Base-by-base conservation (phyloP, 2,888 invertebrate genomes). In the Escarpia spicata region DNA sequence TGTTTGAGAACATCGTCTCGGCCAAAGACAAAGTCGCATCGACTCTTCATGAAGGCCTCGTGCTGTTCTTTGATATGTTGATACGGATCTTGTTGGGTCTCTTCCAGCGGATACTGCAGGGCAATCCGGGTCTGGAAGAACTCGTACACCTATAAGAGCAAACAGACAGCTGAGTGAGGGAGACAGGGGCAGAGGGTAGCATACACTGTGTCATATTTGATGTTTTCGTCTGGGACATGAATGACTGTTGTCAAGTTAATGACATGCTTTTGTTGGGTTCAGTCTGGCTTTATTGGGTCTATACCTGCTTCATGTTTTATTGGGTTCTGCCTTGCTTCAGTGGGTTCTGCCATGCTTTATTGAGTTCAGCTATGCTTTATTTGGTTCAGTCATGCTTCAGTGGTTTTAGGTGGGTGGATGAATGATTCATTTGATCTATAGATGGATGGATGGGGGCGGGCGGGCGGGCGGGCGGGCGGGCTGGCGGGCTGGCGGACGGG, bases 111-210 rank as follows among this genome's bases (percentile, higher is more conserved):
- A 93, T 95, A 96, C 93, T 96, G 95, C 93, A 94, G 95, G 6
- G 95, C 94, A 43, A 96, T 96, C 91, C 95, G 94, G 92, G 95
- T 95, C 93, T 95, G 95, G 94, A 96, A 95, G 94, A 96, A 96
- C 43, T 96, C 95, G 90, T 95, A 92, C 31, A 96, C 95, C 96
- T 96, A 94, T 19, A 94, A 93, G 19, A 91, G n/a, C 93, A 90
- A 92, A 58, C 37, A 37, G 37, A 37, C 37, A 37, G 0, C 37
- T 37, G 37, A 37, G 37, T 37, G 37, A 37, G 37, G 37, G 37
- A 37, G 37, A 37, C 37, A 37, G 37, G 37, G 37, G 37, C 37
- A 37, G 37, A 37, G 37, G 37, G 37, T 37, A 37, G 37, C 37
- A 37, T 37, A 37, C 37, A 37, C 37, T 37, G 37, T 52, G 52